Percentiles rank a stretch among this genome's conserved stretches.
Conservation (phyloP, 2,797 vertebrate genomes). For the Coranthus polyacanthus region DNA sequence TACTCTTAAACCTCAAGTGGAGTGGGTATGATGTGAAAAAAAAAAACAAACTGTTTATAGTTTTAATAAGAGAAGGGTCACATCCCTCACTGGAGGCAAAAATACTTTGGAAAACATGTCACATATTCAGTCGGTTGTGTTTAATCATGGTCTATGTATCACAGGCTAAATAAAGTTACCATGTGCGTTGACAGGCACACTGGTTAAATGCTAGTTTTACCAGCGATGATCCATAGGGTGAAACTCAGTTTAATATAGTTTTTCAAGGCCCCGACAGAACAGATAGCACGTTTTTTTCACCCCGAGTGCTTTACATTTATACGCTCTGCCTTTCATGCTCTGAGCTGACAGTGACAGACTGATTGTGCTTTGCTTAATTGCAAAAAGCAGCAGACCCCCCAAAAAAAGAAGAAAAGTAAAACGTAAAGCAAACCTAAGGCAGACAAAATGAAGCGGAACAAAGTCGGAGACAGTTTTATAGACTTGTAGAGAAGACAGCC, state of each 20-base stretch:
- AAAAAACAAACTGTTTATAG: too few species aligned
- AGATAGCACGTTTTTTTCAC: constrained; percentile 8
- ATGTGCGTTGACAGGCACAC: neutral
- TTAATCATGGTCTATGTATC: constrained; percentile 13
- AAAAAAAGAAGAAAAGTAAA: constrained; percentile 16
- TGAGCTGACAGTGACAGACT: constrained; percentile 44
- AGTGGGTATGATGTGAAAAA: constrained; percentile 13
- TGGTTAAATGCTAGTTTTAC: neutral
- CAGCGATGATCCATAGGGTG: neutral
- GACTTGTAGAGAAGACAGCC: neutral
- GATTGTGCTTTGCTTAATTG: constrained; percentile 30
- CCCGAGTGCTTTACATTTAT: constrained; percentile 3
- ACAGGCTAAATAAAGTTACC: neutral
- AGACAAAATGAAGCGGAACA: constrained; percentile 25
- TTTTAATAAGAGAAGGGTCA: constrained; percentile 20
- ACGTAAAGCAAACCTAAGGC: constrained; percentile 15
- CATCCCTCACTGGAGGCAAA: neutral
- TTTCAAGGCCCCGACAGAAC: neutral
- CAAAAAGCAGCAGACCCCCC: constrained; percentile 33
- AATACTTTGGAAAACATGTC: neutral
- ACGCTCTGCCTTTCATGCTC: constrained; percentile 16
- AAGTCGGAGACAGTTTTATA: constrained; percentile 8
- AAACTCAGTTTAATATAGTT: neutral
- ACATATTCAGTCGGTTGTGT: constrained; percentile 1
- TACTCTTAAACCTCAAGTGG: constrained; percentile 16